Base-by-base conservation (phyloP, 35 echinoderm and acorn worm species). In the Anneissia japonica region DNA sequence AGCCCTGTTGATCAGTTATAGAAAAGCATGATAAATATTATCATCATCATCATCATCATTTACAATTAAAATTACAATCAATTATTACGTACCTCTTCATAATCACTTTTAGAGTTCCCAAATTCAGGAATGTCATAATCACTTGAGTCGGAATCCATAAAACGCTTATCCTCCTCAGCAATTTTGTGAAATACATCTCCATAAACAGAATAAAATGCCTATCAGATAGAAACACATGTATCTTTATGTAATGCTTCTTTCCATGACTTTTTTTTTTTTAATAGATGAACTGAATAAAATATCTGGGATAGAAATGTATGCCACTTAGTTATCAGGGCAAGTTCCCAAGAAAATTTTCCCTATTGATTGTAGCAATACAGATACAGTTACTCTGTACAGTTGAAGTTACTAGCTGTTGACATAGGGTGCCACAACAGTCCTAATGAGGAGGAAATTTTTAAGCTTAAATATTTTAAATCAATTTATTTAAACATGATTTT, bases 21-120 rank as follows among this genome's bases (percentile, higher is more conserved):
- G n/a, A n/a, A n/a, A n/a, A n/a, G n/a, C n/a, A n/a, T n/a, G n/a
- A n/a, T n/a, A n/a, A n/a, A n/a, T n/a, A n/a, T n/a, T n/a, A n/a
- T n/a, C n/a, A n/a, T n/a, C n/a, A n/a, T n/a, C n/a, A n/a, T n/a
- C n/a, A n/a, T n/a, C n/a, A n/a, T n/a, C n/a, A n/a, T n/a, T n/a
- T n/a, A n/a, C n/a, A n/a, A n/a, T n/a, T n/a, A n/a, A n/a, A n/a
- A n/a, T n/a, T n/a, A n/a, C n/a, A n/a, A n/a, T n/a, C n/a, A n/a
- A n/a, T n/a, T n/a, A n/a, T n/a, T n/a, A n/a, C n/a, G n/a, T n/a
- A 99, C 96, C 77, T 99, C 92, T 79, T 99, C 96, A 90, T 99
- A 94, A 35, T 80, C 41, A 85, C 92, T 93, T 34, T 89, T 80
- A 0, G 92, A 91, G 32, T 93, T 72, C 17, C 96, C 96, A 92